A percentile compares a stretch with the other conserved stretches of the same genome.
Evolutionary conservation across 2,797 vertebrate species (phyloP).

Genomic region (Stomatorhinus walkeri): DNA sequence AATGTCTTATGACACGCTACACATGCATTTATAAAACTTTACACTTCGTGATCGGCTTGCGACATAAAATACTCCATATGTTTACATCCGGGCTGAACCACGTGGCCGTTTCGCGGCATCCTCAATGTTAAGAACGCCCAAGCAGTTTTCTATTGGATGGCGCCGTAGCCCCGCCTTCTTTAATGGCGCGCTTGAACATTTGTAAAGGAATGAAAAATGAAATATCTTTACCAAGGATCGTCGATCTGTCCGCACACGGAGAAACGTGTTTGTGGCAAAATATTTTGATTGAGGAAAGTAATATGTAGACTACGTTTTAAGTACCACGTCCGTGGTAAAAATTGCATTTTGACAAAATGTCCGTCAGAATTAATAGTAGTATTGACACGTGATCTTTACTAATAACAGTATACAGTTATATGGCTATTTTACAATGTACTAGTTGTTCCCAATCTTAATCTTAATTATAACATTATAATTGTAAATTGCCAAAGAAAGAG

Average conservation of each 20-base stretch:
- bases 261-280: neutral
- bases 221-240: neutral
- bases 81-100: conserved; percentile 18
- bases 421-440: neutral
- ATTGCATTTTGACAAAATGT: neutral
- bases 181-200: neutral
- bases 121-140: neutral
- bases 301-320: neutral
- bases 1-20: neutral
- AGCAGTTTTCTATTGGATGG: neutral
- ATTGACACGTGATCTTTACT: neutral
- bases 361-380: neutral
- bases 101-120: neutral
- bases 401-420: neutral
- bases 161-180: neutral
- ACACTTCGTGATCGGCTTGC: neutral
- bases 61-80: neutral
- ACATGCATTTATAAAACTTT: neutral
- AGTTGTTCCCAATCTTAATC: neutral
- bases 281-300: neutral
- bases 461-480: neutral
- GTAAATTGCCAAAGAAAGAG: neutral
- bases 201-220: neutral
- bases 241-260: neutral
- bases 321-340: neutral